Percentiles rank a stretch among this genome's conserved stretches.
Conservation (phyloP, 2,797 vertebrate species). For the Rhinatrema bivittatum region DNA sequence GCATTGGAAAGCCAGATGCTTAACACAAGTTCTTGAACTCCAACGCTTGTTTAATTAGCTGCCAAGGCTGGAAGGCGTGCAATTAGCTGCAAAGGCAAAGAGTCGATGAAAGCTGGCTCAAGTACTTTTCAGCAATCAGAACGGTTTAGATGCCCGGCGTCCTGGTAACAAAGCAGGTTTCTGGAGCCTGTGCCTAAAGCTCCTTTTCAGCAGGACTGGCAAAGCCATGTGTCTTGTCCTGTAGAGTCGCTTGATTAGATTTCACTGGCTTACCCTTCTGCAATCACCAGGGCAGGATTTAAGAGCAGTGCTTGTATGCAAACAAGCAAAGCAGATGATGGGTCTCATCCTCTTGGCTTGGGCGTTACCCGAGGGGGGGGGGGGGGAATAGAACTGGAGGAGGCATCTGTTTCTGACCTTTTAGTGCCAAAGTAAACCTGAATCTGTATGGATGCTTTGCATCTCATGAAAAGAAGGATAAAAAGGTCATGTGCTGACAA, state of each 20-base stretch:
- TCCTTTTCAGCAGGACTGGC: slow-evolving; percentile 44
- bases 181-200: slow-evolving; percentile 35
- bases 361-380: slow-evolving; percentile 28
- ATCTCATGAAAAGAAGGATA: slow-evolving; percentile 19
- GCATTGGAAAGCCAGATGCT: too few species aligned
- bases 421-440: slow-evolving; percentile 43
- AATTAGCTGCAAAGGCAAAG: too few species aligned
- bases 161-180: slow-evolving; percentile 46
- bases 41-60: slow-evolving; percentile 41
- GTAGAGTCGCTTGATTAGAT: slow-evolving; percentile 55
- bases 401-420: slow-evolving; percentile 41
- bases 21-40: too few species aligned
- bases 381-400: slow-evolving; percentile 31
- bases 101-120: too few species aligned
- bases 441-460: slow-evolving; percentile 34
- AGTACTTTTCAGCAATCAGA: slow-evolving; percentile 38
- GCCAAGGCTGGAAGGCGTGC: too few species aligned
- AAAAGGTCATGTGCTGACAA: slow-evolving; percentile 21
- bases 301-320: slow-evolving; percentile 37
- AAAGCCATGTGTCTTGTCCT: slow-evolving; percentile 44
- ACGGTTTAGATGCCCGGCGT: slow-evolving; percentile 37
- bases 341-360: slow-evolving; percentile 17
- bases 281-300: slow-evolving; percentile 35
- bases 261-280: slow-evolving; percentile 49
- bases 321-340: too few species aligned